Conservation (phyloP, 2,797 vertebrate species). For the Gymnothorax javanicus region DNA sequence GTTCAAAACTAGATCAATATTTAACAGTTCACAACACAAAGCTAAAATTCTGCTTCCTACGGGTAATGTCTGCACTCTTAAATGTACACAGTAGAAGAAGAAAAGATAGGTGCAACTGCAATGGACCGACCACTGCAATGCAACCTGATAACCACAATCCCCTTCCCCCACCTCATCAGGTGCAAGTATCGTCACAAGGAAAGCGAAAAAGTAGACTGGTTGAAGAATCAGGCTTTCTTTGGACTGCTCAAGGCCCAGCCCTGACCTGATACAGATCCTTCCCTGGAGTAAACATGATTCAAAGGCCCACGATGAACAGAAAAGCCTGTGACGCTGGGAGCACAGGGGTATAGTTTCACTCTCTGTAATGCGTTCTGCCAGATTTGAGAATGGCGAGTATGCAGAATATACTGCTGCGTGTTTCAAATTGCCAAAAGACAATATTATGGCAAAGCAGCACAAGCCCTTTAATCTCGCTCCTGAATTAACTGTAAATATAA, state of each 20-base stretch:
- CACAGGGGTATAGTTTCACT: background rate
- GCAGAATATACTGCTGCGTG: background rate
- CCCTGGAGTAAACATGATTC: conserved; percentile 6
- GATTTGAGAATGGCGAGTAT: background rate
- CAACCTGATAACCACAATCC: conserved; percentile 5
- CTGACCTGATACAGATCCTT: conserved; percentile 1
- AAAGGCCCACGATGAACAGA: background rate
- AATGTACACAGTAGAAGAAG: background rate
- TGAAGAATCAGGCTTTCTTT: conserved; percentile 12
- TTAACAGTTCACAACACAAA: background rate
- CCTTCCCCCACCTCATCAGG: background rate
- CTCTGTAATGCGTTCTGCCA: background rate
- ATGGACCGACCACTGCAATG: background rate
- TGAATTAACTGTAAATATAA: conserved; percentile 43
- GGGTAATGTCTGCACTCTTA: background rate
- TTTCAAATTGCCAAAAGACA: background rate
- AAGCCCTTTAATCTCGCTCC: background rate
- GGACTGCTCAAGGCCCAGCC: background rate
- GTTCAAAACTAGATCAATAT: background rate
- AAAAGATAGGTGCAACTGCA: background rate
- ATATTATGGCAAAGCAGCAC: background rate
- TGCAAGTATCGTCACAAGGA: background rate
- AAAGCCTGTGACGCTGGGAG: background rate
- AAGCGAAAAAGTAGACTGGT: background rate
- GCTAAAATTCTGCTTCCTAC: background rate